Conservation (phyloP, 30 jellyfish, hydroid and myxozoan genomes). For the Pseudorhiza aurosa region DNA sequence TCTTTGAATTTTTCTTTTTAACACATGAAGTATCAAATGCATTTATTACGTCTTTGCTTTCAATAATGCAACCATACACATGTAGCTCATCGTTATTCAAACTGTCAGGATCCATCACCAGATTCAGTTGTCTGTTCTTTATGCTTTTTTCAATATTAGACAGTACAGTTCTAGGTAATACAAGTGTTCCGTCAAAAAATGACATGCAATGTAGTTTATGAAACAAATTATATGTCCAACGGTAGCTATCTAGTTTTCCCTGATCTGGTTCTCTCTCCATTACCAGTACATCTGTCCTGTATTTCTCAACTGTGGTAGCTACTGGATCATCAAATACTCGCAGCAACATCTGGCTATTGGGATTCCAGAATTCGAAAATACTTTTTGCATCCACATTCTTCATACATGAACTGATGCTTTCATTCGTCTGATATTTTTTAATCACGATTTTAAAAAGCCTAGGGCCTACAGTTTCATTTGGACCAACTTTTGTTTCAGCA, state of each 20-base stretch:
- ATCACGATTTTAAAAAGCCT: not conserved
- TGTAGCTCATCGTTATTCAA: not conserved
- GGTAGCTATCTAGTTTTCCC: not conserved
- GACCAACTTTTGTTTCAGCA: not conserved
- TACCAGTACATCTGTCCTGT: not conserved
- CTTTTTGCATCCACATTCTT: no score
- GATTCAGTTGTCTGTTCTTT: not conserved
- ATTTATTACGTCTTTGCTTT: not conserved
- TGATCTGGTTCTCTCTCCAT: not conserved
- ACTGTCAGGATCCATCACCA: not conserved
- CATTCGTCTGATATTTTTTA: no score
- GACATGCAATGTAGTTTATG: not conserved
- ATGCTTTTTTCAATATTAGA: not conserved
- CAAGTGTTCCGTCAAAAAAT: not conserved
- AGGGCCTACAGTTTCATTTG: not conserved
- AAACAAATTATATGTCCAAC: not conserved
- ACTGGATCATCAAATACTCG: not conserved
- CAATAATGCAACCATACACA: constrained; percentile 24
- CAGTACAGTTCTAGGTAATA: not conserved
- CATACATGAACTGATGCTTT: no score
- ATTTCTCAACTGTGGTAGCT: not conserved
- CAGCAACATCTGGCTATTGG: not conserved
- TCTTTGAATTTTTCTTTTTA: not conserved
- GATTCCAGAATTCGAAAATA: not conserved
- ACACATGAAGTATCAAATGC: constrained; percentile 9